Base-by-base conservation (phyloP, 2,113 vertebrate genomes). In the Caranx ignobilis region DNA sequence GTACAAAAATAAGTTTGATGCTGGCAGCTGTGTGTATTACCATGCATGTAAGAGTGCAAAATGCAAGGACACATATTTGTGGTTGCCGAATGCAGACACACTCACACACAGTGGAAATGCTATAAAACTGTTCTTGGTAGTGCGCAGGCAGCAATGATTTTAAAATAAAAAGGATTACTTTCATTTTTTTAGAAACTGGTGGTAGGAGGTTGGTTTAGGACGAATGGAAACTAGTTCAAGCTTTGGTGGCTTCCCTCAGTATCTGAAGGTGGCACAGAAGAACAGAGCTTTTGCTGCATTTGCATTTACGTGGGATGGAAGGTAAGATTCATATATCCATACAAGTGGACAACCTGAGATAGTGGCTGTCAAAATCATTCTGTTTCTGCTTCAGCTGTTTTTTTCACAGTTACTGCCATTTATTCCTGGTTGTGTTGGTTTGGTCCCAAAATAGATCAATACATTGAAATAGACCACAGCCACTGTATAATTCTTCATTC, bases 1-100 rank as follows among this genome's bases (percentile, higher is more conserved):
- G 47, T 63, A 62, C 81, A 70, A 67, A 69, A 81, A 77, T 56
- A 67, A 18, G 50, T 83, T 68, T 68, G 55, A 61, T 61, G 62
- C 52, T 64, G 41, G 5, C 65, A 50, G 34, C 18, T 3, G 1
- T 56, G 35, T 71, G 41, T 56, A 57, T 66, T 21, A 21, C 35
- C 19, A 56, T 55, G 26, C 50, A 61, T 43, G 73, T 61, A 69
- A 59, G 62, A 64, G 55, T 35, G 57, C 43, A 21, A 21, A 34
- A 64, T 31, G 47, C 47, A 37, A 43, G n/a, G 59, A 54, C 13
- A 26, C 1, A 16, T 26, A 59, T 1, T 1, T 43, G n/a, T 47
- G 48, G 18, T 18, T 0, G 15, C 55, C 19, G 34, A 41, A 10
- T 50, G 64, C 34, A 63, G 26, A 16, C 41, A 65, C 41, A 77